These are phyloP conservation scores for Belonocnema kinseyi DNA, from an alignment of 1,140 invertebrate species.

Conservation along the genomic window DNA sequence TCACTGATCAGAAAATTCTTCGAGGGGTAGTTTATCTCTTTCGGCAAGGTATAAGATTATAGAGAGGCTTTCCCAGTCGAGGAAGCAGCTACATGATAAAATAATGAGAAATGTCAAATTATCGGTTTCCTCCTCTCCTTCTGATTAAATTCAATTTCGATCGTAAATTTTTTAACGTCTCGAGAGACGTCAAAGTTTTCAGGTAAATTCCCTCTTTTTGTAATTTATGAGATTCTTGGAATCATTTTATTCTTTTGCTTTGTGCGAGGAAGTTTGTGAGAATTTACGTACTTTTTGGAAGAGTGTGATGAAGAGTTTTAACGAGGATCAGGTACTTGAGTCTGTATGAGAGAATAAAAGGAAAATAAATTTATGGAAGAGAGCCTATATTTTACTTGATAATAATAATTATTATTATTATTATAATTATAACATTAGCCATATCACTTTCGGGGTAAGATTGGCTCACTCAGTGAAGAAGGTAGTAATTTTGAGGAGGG, in stretches of 20 bases:
- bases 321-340: too few species aligned
- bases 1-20: not conserved
- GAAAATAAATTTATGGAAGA: too few species aligned
- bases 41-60: not conserved
- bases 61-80: not conserved
- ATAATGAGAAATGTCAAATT: conserved; percentile 19
- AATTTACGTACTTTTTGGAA: not conserved
- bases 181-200: not conserved
- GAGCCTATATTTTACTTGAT: too few species aligned
- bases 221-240: conserved; percentile 10
- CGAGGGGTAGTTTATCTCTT: too few species aligned
- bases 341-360: too few species aligned
- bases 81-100: not conserved
- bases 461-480: too few species aligned
- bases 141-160: conserved; percentile 13
- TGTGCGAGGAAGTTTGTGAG: not conserved
- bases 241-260: conserved; percentile 1
- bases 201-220: not conserved
- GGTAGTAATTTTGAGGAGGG: too few species aligned
- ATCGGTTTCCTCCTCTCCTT: not conserved
- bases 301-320: not conserved
- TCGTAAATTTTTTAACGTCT: not conserved
- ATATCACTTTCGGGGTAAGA: too few species aligned
- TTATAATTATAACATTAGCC: too few species aligned
- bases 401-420: too few species aligned